These are phyloP conservation scores for human (Homo sapiens) DNA, from an alignment of 2,113 vertebrate genomes.

Conservation along the genomic window DNA sequence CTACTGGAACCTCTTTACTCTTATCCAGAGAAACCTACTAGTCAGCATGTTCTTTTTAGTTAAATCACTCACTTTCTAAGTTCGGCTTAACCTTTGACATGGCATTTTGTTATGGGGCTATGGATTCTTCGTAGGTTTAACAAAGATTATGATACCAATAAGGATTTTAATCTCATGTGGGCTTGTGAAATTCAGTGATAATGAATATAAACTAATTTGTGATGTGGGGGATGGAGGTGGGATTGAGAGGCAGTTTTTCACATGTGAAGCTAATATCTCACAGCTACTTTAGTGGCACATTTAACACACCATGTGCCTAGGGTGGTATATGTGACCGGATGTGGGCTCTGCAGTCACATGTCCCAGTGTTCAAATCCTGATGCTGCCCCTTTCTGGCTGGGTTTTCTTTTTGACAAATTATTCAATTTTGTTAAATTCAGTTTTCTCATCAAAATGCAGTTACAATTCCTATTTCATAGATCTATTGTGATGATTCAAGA, in stretches of 20 bases:
- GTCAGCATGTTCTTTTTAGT: slow-evolving; percentile 68
- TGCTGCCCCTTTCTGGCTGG: neutral
- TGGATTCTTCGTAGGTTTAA: slow-evolving; percentile 14
- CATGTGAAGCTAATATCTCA: neutral
- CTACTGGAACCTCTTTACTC: slow-evolving; percentile 68
- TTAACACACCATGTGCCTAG: neutral
- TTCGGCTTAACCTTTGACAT: slow-evolving; percentile 70
- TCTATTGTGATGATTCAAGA: neutral
- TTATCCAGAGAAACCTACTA: slow-evolving; percentile 61
- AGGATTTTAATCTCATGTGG: neutral
- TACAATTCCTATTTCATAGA: neutral
- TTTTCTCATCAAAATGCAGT: neutral
- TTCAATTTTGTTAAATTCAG: neutral
- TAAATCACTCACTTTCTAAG: slow-evolving; percentile 65
- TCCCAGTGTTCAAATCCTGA: neutral
- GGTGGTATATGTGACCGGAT: rapidly evolving
- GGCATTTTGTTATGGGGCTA: slow-evolving; percentile 41
- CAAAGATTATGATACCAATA: neutral
- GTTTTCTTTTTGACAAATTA: neutral
- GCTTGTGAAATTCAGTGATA: neutral
- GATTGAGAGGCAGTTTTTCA: neutral
- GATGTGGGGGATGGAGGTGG: neutral
- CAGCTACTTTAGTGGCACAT: neutral
- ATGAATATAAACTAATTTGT: neutral
- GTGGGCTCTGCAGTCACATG: neutral